Evolutionary conservation across 2,888 invertebrate genomes (phyloP).

Genomic region (Schizotus pectinicornis): DNA sequence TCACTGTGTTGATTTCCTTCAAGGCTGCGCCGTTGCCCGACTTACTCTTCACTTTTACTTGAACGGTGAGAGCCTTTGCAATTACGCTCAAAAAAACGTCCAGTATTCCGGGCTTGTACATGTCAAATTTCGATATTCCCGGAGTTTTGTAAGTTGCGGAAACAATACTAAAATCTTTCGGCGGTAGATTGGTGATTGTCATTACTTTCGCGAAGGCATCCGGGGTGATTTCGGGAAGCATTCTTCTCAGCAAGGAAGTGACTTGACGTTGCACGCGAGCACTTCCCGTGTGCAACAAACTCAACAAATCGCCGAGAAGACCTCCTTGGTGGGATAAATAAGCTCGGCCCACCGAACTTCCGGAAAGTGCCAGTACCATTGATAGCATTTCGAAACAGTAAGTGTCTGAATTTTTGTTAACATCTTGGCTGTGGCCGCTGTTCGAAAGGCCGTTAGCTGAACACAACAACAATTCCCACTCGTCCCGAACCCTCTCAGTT

Average conservation of each 20-base stretch:
- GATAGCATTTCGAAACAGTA: slow-evolving; percentile 98
- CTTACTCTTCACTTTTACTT: slow-evolving; percentile 81
- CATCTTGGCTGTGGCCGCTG: slow-evolving; percentile 57
- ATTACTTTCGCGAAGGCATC: slow-evolving; percentile 80
- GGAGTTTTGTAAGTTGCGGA: slow-evolving; percentile 62
- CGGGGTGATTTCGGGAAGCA: slow-evolving; percentile 89
- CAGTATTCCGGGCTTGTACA: slow-evolving; percentile 73
- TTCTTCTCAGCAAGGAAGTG: slow-evolving; percentile 83
- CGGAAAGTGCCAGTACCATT: slow-evolving; percentile 91
- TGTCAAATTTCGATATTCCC: slow-evolving; percentile 60
- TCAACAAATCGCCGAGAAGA: slow-evolving; percentile 82
- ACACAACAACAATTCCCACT: slow-evolving; percentile 81
- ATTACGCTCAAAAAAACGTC: slow-evolving; percentile 91
- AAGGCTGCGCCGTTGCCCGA: slow-evolving; percentile 58
- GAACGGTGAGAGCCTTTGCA: slow-evolving; percentile 88
- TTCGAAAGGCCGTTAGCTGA: slow-evolving; percentile 57
- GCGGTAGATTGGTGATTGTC: slow-evolving; percentile 73
- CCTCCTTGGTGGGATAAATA: slow-evolving; percentile 91
- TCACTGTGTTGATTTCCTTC: slow-evolving; percentile 64
- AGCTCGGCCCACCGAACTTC: slow-evolving; percentile 87
- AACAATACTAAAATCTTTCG: slow-evolving; percentile 77
- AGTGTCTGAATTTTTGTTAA: slow-evolving; percentile 73
- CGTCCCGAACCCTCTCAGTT: slow-evolving; percentile 83
- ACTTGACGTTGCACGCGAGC: slow-evolving; percentile 95
- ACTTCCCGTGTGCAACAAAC: slow-evolving; percentile 90